Conservation (phyloP, 2,113 vertebrate genomes). For the Chunga burmeisteri region DNA sequence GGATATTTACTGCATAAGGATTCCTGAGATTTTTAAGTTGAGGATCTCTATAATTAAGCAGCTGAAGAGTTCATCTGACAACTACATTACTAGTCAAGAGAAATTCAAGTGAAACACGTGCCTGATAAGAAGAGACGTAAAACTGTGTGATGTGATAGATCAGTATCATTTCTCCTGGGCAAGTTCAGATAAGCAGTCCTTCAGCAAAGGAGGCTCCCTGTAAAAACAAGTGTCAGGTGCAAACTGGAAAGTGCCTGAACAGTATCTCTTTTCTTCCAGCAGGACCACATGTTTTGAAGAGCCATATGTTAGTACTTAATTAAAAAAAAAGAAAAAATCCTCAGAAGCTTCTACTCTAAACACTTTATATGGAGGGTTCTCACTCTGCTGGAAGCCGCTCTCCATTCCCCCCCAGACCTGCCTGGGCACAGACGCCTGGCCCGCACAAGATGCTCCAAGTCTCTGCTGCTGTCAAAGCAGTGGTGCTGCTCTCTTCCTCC, state of each 20-base stretch:
- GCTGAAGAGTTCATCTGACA: background rate
- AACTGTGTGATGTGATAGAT: background rate
- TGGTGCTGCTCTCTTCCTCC: background rate
- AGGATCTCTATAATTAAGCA: background rate
- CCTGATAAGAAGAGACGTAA: background rate
- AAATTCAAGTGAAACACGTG: background rate
- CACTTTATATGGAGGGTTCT: background rate
- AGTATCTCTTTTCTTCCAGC: background rate
- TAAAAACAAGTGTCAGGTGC: background rate
- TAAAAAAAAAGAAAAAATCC: background rate
- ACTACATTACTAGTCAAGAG: background rate
- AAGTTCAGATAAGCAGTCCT: rapidly evolving
- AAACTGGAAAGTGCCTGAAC: background rate
- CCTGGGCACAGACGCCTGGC: background rate
- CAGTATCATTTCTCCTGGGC: background rate
- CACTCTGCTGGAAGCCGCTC: background rate
- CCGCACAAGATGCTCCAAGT: background rate
- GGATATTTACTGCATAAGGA: background rate
- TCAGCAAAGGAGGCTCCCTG: background rate
- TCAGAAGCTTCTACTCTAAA: background rate
- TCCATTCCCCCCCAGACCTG: background rate
- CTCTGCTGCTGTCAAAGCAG: background rate
- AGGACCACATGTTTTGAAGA: background rate
- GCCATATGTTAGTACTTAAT: background rate
- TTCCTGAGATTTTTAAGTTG: background rate